phyloP scores from a whole-genome alignment of 2,797 vertebrate species.

The Cynodonichthys magdalenae region DNA sequence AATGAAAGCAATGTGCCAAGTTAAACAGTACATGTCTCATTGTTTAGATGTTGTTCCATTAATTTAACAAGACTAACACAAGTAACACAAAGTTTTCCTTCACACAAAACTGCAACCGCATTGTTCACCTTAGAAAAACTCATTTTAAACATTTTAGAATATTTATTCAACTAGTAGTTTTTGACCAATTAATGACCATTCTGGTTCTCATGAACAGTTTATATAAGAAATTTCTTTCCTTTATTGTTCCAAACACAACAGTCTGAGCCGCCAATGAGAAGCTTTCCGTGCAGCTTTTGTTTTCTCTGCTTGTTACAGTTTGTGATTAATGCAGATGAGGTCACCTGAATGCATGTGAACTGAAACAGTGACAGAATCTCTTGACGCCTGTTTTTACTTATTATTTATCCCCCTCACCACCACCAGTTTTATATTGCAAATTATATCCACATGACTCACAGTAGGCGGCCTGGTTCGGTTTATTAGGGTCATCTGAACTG shows the following conservation, averaged over 20 bases:
- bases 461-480: slow-evolving; percentile 26
- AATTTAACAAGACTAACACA: too few relatives aligned
- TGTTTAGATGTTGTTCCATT: too few relatives aligned
- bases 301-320: slow-evolving; percentile 12
- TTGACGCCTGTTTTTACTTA: slow-evolving; percentile 15
- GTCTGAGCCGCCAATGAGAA: neutral
- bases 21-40: too few relatives aligned
- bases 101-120: too few relatives aligned
- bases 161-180: too few relatives aligned
- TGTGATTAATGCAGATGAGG: slow-evolving; percentile 24
- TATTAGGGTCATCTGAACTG: slow-evolving; percentile 41
- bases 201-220: neutral
- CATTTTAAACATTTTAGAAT: too few relatives aligned
- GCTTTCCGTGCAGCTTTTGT: slow-evolving; percentile 3
- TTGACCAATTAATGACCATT: neutral
- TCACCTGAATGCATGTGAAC: slow-evolving; percentile 19
- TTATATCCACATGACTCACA: slow-evolving; percentile 51
- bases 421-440: slow-evolving; percentile 48
- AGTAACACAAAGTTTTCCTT: too few relatives aligned
- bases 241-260: slow-evolving; percentile 11
- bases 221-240: slow-evolving; percentile 3
- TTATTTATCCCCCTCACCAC: neutral
- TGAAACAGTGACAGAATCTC: slow-evolving; percentile 30
- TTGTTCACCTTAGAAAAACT: too few relatives aligned
- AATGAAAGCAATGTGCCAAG: too few relatives aligned